A percentile compares a stretch with the other conserved stretches of the same genome.
phyloP scores from a whole-genome alignment of 2,113 vertebrate genomes.

The Silurus meridionalis region DNA sequence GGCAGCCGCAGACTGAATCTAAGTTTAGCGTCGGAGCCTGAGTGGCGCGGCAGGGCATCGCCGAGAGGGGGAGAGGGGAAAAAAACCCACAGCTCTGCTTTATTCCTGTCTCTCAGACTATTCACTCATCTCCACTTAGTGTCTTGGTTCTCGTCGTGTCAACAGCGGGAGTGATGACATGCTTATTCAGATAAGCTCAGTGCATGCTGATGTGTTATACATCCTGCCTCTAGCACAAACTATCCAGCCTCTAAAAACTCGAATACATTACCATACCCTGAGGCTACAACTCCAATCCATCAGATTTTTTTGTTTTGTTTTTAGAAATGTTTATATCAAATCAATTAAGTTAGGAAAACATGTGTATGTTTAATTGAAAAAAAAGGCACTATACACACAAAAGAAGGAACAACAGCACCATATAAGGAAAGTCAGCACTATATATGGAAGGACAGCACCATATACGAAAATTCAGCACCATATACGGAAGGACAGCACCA shows the following conservation, averaged over 20 bases:
- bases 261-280: background rate
- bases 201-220: constrained; percentile 9
- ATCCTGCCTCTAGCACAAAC: background rate
- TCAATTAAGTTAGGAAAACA: no score
- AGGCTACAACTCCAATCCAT: no score
- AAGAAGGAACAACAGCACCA: no score
- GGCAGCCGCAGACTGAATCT: background rate
- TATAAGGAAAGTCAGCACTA: no score
- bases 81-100: background rate
- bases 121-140: constrained; percentile 14
- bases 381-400: no score
- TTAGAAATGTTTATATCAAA: no score
- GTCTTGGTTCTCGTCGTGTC: background rate
- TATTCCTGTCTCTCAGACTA: background rate
- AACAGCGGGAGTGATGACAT: constrained; percentile 1
- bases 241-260: background rate
- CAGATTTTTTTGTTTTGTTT: no score
- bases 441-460: no score
- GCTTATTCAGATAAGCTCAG: constrained; percentile 31
- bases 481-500: no score
- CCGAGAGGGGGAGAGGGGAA: background rate
- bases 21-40: constrained; percentile 8
- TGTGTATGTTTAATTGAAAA: no score
- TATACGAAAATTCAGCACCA: no score
- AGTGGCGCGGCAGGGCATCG: constrained; percentile 22